Evolutionary conservation across 2,888 invertebrate species (phyloP).

Genomic region (Lapara coniferarum): DNA sequence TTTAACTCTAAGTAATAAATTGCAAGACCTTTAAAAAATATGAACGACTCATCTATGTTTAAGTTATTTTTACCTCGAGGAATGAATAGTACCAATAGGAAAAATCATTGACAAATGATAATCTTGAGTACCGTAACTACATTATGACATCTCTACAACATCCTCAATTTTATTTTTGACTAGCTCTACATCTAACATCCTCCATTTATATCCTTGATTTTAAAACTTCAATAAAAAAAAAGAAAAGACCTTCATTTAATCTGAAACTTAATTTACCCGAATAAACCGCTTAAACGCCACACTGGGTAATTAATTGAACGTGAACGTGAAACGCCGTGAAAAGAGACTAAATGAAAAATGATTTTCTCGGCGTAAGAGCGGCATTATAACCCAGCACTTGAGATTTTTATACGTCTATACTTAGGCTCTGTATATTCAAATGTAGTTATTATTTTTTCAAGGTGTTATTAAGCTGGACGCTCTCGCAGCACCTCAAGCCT

Average conservation of each 20-base stretch:
- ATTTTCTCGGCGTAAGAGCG: background rate
- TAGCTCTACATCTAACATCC: too few relatives aligned
- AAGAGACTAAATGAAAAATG: background rate
- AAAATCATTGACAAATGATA: background rate
- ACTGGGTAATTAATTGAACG: conserved; percentile 2
- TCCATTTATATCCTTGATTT: too few relatives aligned
- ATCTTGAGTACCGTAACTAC: background rate
- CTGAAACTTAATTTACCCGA: conserved; percentile 6
- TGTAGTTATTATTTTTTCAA: too few relatives aligned
- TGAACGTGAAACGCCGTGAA: conserved; percentile 5
- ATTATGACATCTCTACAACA: background rate
- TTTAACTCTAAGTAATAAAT: too few relatives aligned
- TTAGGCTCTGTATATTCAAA: too few relatives aligned
- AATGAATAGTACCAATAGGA: background rate
- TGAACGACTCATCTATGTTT: background rate
- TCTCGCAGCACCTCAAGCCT: too few relatives aligned
- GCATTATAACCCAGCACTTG: background rate
- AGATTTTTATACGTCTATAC: background rate
- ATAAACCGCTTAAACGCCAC: background rate
- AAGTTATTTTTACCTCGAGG: background rate
- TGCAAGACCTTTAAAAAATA: too few relatives aligned
- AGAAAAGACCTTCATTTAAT: background rate
- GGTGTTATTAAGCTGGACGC: too few relatives aligned
- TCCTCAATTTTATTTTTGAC: background rate
- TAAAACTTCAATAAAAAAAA: background rate